phyloP scores from a whole-genome alignment of 1,140 invertebrate genomes.

The Trissolcus basalis region DNA sequence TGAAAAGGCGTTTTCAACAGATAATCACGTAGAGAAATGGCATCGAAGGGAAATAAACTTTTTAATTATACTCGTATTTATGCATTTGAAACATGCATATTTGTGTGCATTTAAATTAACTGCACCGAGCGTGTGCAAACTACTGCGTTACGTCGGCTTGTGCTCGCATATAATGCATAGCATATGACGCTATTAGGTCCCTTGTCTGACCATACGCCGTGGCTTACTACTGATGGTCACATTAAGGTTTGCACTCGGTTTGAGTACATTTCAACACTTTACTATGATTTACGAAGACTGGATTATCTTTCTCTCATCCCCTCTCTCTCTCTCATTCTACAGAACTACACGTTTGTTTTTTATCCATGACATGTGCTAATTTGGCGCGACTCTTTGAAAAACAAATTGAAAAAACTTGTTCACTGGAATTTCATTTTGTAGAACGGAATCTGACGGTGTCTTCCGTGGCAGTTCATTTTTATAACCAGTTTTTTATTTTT shows the following conservation, averaged over 20 bases:
- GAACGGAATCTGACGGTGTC: too few species aligned
- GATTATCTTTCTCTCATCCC: too few species aligned
- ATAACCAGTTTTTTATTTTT: too few species aligned
- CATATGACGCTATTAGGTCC: slow-evolving; percentile 45
- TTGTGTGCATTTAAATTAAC: slow-evolving; percentile 45
- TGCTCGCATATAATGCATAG: slow-evolving; percentile 44
- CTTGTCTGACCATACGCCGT: slow-evolving; percentile 49
- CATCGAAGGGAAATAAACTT: not conserved
- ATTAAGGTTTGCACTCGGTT: slow-evolving; percentile 42
- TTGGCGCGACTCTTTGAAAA: too few species aligned
- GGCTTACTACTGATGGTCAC: slow-evolving; percentile 44
- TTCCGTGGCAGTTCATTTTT: too few species aligned
- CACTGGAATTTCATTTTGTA: too few species aligned
- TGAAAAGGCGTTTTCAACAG: not conserved
- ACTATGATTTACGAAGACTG: slow-evolving; percentile 5
- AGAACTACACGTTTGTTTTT: too few species aligned
- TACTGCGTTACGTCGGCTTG: slow-evolving; percentile 24
- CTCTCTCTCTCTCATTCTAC: too few species aligned
- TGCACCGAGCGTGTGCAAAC: slow-evolving; percentile 30
- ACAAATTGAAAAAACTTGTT: too few species aligned
- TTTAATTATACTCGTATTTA: slow-evolving; percentile 31
- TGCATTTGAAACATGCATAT: slow-evolving; percentile 33
- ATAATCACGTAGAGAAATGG: not conserved
- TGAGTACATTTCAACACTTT: slow-evolving; percentile 22
- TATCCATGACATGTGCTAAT: too few species aligned